Evolutionary conservation across 2,888 invertebrate genomes (phyloP), one percentile per base, ranked within the genome.

Genomic region (Carcina quercana): DNA sequence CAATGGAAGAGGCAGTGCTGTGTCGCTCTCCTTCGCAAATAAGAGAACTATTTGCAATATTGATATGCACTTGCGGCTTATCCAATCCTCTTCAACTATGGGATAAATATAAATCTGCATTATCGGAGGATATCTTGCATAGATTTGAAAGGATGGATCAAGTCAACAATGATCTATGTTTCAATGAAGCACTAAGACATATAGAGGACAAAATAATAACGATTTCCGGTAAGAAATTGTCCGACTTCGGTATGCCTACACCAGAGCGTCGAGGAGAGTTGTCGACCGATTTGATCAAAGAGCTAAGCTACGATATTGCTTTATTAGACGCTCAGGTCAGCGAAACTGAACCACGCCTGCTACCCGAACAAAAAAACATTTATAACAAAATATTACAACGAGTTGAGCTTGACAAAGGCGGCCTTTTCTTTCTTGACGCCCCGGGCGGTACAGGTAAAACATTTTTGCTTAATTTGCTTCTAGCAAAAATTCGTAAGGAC

Each of bases 391-490:
- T 32, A 19, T 17, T 32, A 19, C 32, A 26, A 32, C 25, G 25
- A 31, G 25, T 31, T 25, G 30, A 32, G 13, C 25, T 25, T 19
- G 32, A 15, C 26, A 15, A 17, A 26, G 26, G 32, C 12, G 32
- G 24, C 22, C 24, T 30, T 22, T 30, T 25, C 14, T 32, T 32
- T 25, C 57, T 22, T 58, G 25, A 27, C 15, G 25, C 33, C 10
- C 35, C 67, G 14, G 65, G 63, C 10, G 63, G 67, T 28, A 63
- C 59, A 13, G 36, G 66, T 2, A 70, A 69, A 49, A 65, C 61
- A 19, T 68, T 56, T 36, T 30, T 68, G 11, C 14, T 36, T 21
- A 35, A 34, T 25, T 28, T 35, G 15, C 28, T 66, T 15, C 39
- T 59, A 21, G 55, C 53, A 27, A 40, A 51, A 35, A 35, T 60